Evolutionary conservation across 2,797 vertebrate genomes (phyloP).

Genomic region (Holocentrus rufus): DNA sequence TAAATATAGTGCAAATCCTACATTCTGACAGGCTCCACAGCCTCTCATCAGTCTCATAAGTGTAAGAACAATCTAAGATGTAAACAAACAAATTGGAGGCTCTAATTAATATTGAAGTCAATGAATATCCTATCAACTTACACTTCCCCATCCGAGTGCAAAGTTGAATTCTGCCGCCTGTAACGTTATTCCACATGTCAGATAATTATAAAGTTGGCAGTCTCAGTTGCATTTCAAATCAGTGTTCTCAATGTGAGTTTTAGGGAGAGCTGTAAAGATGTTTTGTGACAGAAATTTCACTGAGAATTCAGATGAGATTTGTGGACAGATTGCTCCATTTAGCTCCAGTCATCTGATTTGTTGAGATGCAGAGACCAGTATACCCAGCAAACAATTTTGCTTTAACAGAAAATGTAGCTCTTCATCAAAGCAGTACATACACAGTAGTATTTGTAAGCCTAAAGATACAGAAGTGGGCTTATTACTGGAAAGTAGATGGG

Average conservation of each 20-base stretch:
- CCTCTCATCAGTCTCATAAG: conserved; percentile 44
- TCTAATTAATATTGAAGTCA: neutral
- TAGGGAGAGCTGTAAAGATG: neutral
- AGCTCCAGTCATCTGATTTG: neutral
- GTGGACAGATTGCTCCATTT: neutral
- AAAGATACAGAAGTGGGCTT: too few relatives aligned
- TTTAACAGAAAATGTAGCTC: neutral
- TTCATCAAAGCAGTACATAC: neutral
- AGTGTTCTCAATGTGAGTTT: neutral
- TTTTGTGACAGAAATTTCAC: neutral
- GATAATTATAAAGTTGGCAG: conserved; percentile 16
- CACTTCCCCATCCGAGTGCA: conserved; percentile 1
- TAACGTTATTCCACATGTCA: conserved; percentile 6
- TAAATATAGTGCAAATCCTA: conserved; percentile 35
- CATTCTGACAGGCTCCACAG: conserved; percentile 15
- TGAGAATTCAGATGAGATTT: neutral
- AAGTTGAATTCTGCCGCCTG: conserved; percentile 17
- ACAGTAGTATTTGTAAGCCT: neutral
- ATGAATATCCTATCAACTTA: conserved; percentile 2
- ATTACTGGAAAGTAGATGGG: too few relatives aligned
- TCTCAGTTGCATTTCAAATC: conserved; percentile 17
- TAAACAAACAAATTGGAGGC: conserved; percentile 15
- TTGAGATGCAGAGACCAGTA: neutral
- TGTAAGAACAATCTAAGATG: conserved; percentile 27
- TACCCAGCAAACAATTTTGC: too few relatives aligned